Evolutionary conservation across 1,140 invertebrate species (phyloP).

Genomic region (Yoshiicerus persimilis): DNA sequence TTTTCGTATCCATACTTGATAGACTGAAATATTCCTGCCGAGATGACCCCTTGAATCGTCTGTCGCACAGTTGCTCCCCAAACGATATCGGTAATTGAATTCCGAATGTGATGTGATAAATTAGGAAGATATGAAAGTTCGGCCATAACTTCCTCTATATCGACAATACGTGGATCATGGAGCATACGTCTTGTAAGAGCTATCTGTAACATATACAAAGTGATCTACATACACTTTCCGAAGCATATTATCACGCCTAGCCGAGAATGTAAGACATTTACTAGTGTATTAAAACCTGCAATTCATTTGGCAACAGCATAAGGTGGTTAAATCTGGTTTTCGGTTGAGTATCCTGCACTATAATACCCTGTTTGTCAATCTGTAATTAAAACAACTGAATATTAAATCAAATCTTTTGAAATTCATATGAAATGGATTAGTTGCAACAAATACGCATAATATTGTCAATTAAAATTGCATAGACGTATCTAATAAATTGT

Average conservation of each 20-base stretch:
- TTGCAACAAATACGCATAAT: too few species aligned
- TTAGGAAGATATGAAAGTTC: constrained; percentile 42
- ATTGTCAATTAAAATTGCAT: too few species aligned
- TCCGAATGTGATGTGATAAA: constrained; percentile 8
- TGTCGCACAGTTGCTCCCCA: constrained; percentile 33
- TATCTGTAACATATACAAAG: too few species aligned
- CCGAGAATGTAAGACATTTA: too few species aligned
- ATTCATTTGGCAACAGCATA: constrained; percentile 27
- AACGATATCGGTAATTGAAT: constrained; percentile 33
- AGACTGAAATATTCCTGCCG: constrained; percentile 35
- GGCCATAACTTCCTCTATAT: constrained; percentile 52
- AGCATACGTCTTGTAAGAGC: background rate
- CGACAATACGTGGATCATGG: constrained; percentile 28
- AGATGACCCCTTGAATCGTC: constrained; percentile 41
- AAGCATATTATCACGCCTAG: too few species aligned
- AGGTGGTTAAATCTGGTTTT: constrained; percentile 26
- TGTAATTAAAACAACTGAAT: background rate
- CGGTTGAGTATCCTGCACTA: constrained; percentile 25
- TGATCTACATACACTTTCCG: too few species aligned
- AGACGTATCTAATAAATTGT: too few species aligned
- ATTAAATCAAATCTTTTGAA: background rate
- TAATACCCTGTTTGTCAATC: constrained; percentile 16
- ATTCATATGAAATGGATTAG: too few species aligned
- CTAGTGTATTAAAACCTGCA: too few species aligned
- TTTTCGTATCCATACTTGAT: constrained; percentile 52